Base-by-base conservation (phyloP, 2,888 invertebrate genomes). In the Lasius fuliginosus region DNA sequence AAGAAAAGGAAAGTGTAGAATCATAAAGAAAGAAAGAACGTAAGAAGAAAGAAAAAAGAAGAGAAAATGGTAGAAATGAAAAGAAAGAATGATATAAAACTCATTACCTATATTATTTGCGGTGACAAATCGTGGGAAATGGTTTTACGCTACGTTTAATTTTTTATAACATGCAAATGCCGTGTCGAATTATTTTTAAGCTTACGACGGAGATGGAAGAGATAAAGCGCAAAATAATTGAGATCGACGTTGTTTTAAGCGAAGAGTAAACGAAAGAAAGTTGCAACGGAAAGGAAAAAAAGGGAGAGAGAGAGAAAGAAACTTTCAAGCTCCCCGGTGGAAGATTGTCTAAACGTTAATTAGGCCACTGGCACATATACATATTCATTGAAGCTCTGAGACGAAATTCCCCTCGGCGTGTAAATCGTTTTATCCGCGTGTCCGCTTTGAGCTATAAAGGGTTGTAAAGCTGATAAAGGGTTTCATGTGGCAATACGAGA, bases 211-310 rank as follows among this genome's bases (percentile, higher is more conserved):
- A 30, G 23, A 49, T 76, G 11, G 23, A 33, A 27, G 42, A 27
- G 23, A 49, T 49, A 75, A 30, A 64, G 65, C 33, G 49, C 18
- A 11, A 76, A 36, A 76, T 68, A 77, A 77, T 77, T 77, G 40
- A 27, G 30, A 56, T 46, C 56, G 56, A 77, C 56, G 1, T 69
- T 56, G 30, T 56, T 0, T 56, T 42, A 68, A 36, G 15, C n/a
- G 9, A 68, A 56, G 12, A 12, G n/a, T 56, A 56, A 53, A 56
- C 40, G 40, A 77, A 56, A 77, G n/a, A 42, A 49, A 23, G 30
- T 77, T 40, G 40, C 18, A 40, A 18, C 18, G 1, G 4, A 8
- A 30, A 15, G 5, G 12, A 27, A 36, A 65, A 36, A 65, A 76
- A 9, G 53, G 23, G n/a, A n/a, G n/a, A 36, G 11, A 2, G 9